Evolutionary conservation across 2,113 vertebrate species (phyloP).

Genomic region (Pionites leucogaster): DNA sequence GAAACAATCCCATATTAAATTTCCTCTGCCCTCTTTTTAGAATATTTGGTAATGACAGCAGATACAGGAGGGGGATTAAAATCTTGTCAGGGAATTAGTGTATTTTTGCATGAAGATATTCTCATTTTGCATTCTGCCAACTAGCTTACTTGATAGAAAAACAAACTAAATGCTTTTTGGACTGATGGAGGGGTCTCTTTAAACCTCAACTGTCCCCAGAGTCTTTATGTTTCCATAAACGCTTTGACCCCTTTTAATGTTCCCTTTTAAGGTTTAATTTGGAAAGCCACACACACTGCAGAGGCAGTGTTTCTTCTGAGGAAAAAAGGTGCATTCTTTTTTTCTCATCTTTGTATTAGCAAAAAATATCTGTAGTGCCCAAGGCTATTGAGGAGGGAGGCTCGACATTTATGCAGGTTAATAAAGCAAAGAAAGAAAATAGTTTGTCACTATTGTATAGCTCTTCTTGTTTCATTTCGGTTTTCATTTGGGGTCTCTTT

Average conservation of each 20-base stretch:
- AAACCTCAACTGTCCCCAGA: background rate
- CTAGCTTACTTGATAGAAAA: background rate
- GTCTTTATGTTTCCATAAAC: background rate
- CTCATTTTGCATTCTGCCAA: background rate
- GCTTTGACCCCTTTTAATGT: background rate
- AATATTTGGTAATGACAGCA: background rate
- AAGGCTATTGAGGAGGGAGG: background rate
- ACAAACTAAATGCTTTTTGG: background rate
- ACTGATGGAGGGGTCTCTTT: background rate
- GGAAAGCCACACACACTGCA: background rate
- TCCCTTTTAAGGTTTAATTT: background rate
- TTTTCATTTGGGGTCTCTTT: slow-evolving; percentile 34
- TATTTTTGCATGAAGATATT: background rate
- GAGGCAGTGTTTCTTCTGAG: background rate
- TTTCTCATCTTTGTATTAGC: background rate
- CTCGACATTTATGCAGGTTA: background rate
- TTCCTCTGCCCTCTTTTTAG: background rate
- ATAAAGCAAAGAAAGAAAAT: slow-evolving; percentile 51
- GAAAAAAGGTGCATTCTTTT: background rate
- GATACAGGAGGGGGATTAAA: background rate
- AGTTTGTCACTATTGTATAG: background rate
- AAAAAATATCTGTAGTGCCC: background rate
- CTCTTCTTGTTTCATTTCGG: background rate
- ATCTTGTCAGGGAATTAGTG: background rate
- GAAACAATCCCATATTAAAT: background rate